Evolutionary conservation across 2,113 vertebrate genomes (phyloP).

Genomic region (Nannospalax galili): DNA sequence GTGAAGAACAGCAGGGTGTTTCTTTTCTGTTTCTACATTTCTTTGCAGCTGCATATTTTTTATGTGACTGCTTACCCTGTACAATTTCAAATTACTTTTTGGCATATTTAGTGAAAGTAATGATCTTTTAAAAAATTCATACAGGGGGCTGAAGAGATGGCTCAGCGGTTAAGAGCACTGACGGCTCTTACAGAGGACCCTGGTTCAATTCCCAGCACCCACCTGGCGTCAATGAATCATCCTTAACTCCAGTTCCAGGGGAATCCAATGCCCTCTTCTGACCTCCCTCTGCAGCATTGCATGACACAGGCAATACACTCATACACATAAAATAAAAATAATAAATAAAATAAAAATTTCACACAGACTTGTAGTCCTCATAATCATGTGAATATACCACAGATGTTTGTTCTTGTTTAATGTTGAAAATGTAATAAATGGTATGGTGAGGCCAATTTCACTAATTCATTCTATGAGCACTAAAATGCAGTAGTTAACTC

Average conservation of each 20-base stretch:
- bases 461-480: constrained; percentile 53
- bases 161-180: no score
- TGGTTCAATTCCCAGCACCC: no score
- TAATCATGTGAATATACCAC: constrained; percentile 8
- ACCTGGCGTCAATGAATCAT: no score
- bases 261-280: no score
- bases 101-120: constrained; percentile 30
- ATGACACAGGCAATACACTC: no score
- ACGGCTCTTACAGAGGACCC: no score
- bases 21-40: not conserved
- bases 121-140: constrained; percentile 33
- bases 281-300: no score
- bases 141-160: no score
- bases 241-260: no score
- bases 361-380: not conserved
- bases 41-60: constrained; percentile 23
- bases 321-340: no score
- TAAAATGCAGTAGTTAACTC: constrained; percentile 49
- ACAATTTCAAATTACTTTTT: constrained; percentile 50
- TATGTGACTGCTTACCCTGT: not conserved
- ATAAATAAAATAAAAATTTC: constrained; percentile 25
- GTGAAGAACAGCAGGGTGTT: no score
- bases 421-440: constrained; percentile 32
- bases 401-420: constrained; percentile 45
- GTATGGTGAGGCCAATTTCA: constrained; percentile 15